Evolutionary conservation across 2,797 vertebrate species (phyloP).

Genomic region (Chanos chanos): DNA sequence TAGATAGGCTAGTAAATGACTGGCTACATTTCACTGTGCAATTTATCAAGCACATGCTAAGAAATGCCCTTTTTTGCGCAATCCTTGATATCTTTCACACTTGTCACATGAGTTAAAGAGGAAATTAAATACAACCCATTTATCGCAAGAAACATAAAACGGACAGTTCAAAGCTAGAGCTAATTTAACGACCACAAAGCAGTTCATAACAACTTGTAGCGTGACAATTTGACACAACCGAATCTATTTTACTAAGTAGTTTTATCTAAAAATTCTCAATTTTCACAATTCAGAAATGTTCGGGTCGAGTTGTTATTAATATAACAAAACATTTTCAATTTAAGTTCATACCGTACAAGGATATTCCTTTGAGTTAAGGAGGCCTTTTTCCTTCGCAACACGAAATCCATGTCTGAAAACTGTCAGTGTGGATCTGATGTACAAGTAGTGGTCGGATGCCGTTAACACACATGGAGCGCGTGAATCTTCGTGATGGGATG

Average conservation of each 20-base stretch:
- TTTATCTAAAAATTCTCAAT: too few relatives aligned
- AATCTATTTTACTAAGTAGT: slow-evolving; percentile 71
- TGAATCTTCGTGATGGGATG: slow-evolving; percentile 69
- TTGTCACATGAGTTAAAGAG: slow-evolving; percentile 74
- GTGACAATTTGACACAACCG: slow-evolving; percentile 46
- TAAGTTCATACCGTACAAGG: slow-evolving; percentile 66
- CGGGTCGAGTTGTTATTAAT: too few relatives aligned
- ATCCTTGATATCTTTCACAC: slow-evolving; percentile 67
- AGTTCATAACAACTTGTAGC: slow-evolving; percentile 75
- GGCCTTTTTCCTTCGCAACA: slow-evolving; percentile 66
- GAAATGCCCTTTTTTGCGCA: slow-evolving; percentile 30
- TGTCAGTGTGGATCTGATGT: slow-evolving; percentile 71
- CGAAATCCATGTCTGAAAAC: slow-evolving; percentile 76
- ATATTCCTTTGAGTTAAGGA: slow-evolving; percentile 58
- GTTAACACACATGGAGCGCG: slow-evolving; percentile 77
- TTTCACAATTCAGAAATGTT: too few relatives aligned
- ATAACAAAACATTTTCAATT: slow-evolving; percentile 78
- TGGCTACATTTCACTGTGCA: neutral
- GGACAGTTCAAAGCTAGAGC: neutral
- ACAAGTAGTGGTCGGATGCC: slow-evolving; percentile 66
- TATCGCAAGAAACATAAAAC: neutral
- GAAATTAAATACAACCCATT: slow-evolving; percentile 77
- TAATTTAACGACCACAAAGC: slow-evolving; percentile 81
- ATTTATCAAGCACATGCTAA: neutral
- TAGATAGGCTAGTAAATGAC: neutral